Conservation (phyloP, 2,113 vertebrate genomes). For the Phasianus colchicus region DNA sequence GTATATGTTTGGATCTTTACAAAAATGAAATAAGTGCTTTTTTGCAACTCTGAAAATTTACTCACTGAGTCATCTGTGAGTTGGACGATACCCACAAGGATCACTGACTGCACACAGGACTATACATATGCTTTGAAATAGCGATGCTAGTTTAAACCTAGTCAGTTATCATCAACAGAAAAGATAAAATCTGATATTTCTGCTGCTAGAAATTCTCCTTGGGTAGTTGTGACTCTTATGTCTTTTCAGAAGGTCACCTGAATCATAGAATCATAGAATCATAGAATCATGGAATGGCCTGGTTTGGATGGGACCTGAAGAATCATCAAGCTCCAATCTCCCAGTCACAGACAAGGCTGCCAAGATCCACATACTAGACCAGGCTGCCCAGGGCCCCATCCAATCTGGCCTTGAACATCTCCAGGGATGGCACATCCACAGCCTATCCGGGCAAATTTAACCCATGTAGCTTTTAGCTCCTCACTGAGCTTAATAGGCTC, state of each 20-base stretch:
- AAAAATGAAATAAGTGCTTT: background rate
- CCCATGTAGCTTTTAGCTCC: background rate
- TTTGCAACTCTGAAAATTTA: background rate
- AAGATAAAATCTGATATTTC: background rate
- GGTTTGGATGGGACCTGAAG: no score
- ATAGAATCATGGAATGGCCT: no score
- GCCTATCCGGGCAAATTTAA: background rate
- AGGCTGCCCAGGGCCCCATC: no score
- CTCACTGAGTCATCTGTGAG: background rate
- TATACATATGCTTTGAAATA: background rate
- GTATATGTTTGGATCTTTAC: background rate
- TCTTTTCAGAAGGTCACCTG: no score
- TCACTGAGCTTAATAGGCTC: background rate
- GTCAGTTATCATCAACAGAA: background rate
- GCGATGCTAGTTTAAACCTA: background rate
- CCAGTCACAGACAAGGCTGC: no score
- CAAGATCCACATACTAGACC: no score
- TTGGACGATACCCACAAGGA: background rate
- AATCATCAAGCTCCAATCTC: no score
- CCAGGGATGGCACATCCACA: no score
- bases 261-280: no score
- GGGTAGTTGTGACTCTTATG: background rate
- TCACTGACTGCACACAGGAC: background rate
- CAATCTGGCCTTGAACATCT: no score
- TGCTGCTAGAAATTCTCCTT: background rate